Evolutionary conservation across 2,797 vertebrate genomes (phyloP).

Genomic region (Pangasius larnaudii): DNA sequence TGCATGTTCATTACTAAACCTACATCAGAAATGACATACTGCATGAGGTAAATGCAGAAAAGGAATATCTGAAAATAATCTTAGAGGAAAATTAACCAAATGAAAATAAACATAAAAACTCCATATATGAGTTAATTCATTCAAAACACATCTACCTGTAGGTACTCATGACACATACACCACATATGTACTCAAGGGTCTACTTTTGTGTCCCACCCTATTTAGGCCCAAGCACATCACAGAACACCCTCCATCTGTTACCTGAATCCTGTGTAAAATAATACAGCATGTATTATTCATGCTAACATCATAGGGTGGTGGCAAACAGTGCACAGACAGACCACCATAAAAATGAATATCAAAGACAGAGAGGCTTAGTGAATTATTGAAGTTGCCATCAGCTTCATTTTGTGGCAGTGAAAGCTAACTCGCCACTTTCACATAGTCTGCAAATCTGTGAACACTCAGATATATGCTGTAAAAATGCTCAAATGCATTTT

Average conservation of each 20-base stretch:
- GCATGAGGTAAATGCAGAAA: background rate
- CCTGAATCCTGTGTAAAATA: conserved; percentile 60
- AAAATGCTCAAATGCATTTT: background rate
- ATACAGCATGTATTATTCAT: conserved; percentile 63
- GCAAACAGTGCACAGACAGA: conserved; percentile 55
- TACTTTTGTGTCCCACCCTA: conserved; percentile 50
- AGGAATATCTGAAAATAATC: background rate
- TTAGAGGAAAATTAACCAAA: background rate
- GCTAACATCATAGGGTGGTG: conserved; percentile 60
- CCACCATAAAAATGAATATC: conserved; percentile 59
- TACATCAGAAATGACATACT: background rate
- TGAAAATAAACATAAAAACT: background rate
- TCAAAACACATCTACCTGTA: conserved; percentile 42
- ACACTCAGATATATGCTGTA: background rate
- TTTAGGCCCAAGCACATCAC: conserved; percentile 33
- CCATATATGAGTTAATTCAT: background rate
- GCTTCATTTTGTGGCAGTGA: conserved; percentile 33
- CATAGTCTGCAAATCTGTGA: background rate
- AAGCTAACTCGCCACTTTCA: conserved; percentile 32
- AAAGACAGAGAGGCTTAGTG: conserved; percentile 55
- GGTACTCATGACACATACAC: conserved; percentile 45
- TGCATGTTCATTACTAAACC: background rate
- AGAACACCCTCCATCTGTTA: conserved; percentile 25
- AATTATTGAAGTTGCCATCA: conserved; percentile 62
- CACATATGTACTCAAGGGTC: background rate